Percentiles rank a stretch among this genome's conserved stretches.
Evolutionary conservation across 2,888 invertebrate species (phyloP).

Genomic region (Mechanitis messenoides): DNA sequence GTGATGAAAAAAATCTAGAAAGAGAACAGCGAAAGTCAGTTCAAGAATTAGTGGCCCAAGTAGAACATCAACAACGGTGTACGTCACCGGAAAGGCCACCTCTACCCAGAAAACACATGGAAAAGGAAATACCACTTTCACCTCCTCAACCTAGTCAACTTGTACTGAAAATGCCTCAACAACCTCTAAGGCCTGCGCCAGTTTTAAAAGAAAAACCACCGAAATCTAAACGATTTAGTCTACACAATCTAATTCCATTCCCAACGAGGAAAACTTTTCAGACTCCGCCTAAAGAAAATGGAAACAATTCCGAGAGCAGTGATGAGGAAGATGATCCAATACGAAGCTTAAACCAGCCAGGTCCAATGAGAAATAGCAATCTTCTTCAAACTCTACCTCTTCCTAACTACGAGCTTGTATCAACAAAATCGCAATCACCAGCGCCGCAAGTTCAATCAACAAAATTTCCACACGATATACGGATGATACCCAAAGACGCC

Average conservation of each 20-base stretch:
- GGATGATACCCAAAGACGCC: conserved; percentile 77
- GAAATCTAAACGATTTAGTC: conserved; percentile 69
- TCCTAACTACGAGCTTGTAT: conserved; percentile 77
- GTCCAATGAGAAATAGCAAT: conserved; percentile 75
- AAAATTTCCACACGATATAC: conserved; percentile 44
- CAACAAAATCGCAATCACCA: conserved; percentile 62
- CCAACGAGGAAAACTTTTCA: conserved; percentile 72
- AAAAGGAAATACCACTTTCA: conserved; percentile 49
- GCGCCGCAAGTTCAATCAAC: conserved; percentile 46
- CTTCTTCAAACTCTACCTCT: conserved; percentile 69
- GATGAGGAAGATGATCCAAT: conserved; percentile 75
- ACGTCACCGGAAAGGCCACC: conserved; percentile 58
- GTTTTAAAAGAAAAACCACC: conserved; percentile 68
- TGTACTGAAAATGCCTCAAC: conserved; percentile 65
- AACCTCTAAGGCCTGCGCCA: conserved; percentile 67
- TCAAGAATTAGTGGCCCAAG: conserved; percentile 79
- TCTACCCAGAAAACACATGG: conserved; percentile 50
- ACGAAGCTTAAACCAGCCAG: conserved; percentile 64
- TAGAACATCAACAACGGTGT: conserved; percentile 71
- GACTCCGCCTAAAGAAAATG: conserved; percentile 65
- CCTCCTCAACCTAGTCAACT: conserved; percentile 43
- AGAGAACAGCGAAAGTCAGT: conserved; percentile 74
- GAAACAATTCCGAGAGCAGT: conserved; percentile 76
- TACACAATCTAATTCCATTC: conserved; percentile 72
- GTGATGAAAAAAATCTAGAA: conserved; percentile 42